Base-by-base conservation (phyloP, 1,140 invertebrate species). In the Belonocnema kinseyi region DNA sequence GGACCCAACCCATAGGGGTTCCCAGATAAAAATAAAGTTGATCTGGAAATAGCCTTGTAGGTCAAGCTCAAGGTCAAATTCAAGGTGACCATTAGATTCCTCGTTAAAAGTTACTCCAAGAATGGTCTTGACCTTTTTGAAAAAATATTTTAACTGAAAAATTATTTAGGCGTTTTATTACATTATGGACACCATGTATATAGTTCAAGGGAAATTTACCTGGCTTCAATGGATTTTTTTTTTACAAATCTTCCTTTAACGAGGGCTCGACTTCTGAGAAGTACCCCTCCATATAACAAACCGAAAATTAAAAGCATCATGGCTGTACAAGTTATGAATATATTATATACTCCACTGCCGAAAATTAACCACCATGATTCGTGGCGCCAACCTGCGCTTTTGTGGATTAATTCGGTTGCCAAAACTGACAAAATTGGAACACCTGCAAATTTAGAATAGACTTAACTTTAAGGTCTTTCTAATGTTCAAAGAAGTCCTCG, bases 331-430 rank as follows among this genome's bases (percentile, higher is more conserved):
- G 89, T 91, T 46, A 93, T 83, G 76, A 93, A 93, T 78, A 93
- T 93, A 82, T 93, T 93, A 82, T 93, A 93, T 16, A 93, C 89
- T 26, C 92, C 88, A 14, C 92, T 92, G 11, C 91, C 92, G 50
- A 88, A 89, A 54, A 92, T 89, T 75, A 94, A 82, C 93, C 93
- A 94, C 93, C 93, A 94, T 4, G 93, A 93, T 53, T 91, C 88
- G 61, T 93, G 88, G 76, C 90, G 84, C 75, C 91, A 90, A 46
- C 92, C 91, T 50, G 92, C 92, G 51, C 91, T 93, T 78, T 92
- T 91, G 70, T 93, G 91, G 10, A 92, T 92, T 50, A 94, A 85
- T 81, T 93, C 92, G n/a, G 92, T 93, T 17, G 92, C 91, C 19
- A 94, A 86, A 50, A 93, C 90, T 56, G 93, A 92, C 75, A 94